phyloP scores from a whole-genome alignment of 2,797 vertebrate species.

The Sitta carolinensis region DNA sequence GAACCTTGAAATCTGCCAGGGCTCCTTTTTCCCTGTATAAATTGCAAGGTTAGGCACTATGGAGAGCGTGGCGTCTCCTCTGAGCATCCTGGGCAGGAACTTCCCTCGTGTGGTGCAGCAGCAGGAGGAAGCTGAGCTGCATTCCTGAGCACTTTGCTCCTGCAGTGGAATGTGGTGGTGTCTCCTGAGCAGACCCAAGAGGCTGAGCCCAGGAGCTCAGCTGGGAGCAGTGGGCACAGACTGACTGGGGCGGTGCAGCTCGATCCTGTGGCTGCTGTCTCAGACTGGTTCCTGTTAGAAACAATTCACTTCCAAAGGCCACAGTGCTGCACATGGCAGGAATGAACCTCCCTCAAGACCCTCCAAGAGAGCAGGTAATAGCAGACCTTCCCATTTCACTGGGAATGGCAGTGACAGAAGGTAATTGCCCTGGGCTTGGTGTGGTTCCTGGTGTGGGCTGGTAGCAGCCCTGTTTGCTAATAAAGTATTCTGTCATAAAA shows the following conservation, averaged over 20 bases:
- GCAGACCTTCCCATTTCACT: neutral
- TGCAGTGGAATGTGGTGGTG: fast-evolving
- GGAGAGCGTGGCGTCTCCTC: neutral
- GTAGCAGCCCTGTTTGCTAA: neutral
- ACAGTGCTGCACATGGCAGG: neutral
- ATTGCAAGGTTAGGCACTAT: neutral
- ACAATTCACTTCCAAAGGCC: neutral
- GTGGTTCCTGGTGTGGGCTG: neutral
- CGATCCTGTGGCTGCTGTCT: neutral
- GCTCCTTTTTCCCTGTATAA: neutral
- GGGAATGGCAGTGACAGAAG: neutral
- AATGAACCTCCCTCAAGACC: neutral
- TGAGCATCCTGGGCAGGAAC: fast-evolving
- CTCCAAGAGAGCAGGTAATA: neutral
- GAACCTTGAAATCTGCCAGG: neutral
- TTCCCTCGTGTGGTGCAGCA: neutral
- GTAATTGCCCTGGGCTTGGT: neutral
- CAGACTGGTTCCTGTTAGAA: neutral
- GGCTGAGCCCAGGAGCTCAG: neutral
- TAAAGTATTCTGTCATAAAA: neutral
- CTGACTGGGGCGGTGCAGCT: neutral
- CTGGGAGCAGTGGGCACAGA: neutral
- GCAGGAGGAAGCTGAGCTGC: no score
- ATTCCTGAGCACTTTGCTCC: neutral
- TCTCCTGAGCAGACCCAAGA: neutral